Evolutionary conservation across 2,888 invertebrate species (phyloP).

Genomic region (Lathronympha strigana): DNA sequence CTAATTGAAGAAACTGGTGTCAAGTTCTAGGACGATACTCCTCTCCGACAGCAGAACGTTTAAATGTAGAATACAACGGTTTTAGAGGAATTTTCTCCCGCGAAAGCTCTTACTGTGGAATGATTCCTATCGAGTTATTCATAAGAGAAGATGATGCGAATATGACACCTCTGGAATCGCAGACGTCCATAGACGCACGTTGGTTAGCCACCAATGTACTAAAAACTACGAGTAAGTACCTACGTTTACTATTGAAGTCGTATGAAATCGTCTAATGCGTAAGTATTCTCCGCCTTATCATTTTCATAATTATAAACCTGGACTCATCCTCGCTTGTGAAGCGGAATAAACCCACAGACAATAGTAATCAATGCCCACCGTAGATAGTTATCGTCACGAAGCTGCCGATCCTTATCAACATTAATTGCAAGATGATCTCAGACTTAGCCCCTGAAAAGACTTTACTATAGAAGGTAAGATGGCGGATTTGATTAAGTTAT

Average conservation of each 20-base stretch:
- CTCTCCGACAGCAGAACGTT: not conserved
- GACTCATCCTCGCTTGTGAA: slow-evolving; percentile 50
- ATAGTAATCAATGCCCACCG: slow-evolving; percentile 58
- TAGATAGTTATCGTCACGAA: slow-evolving; percentile 61
- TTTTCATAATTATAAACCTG: slow-evolving; percentile 53
- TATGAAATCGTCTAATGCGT: not conserved
- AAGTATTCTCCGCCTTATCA: not conserved
- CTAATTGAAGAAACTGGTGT: too few species aligned
- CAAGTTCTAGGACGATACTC: not conserved
- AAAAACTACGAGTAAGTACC: too few species aligned
- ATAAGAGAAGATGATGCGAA: too few species aligned
- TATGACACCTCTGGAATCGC: too few species aligned
- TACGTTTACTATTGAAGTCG: too few species aligned
- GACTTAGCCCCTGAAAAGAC: slow-evolving; percentile 31
- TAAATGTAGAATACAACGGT: too few species aligned
- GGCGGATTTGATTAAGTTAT: slow-evolving; percentile 3
- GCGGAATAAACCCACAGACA: slow-evolving; percentile 55
- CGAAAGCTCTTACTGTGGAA: too few species aligned
- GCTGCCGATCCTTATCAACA: slow-evolving; percentile 35
- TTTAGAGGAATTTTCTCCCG: too few species aligned
- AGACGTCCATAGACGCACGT: too few species aligned
- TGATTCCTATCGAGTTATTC: too few species aligned
- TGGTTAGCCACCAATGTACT: too few species aligned
- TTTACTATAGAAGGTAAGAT: not conserved
- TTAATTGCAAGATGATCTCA: slow-evolving; percentile 41